phyloP scores from a whole-genome alignment of 2,797 vertebrate species.

The Schizopygopsis malacanthus region DNA sequence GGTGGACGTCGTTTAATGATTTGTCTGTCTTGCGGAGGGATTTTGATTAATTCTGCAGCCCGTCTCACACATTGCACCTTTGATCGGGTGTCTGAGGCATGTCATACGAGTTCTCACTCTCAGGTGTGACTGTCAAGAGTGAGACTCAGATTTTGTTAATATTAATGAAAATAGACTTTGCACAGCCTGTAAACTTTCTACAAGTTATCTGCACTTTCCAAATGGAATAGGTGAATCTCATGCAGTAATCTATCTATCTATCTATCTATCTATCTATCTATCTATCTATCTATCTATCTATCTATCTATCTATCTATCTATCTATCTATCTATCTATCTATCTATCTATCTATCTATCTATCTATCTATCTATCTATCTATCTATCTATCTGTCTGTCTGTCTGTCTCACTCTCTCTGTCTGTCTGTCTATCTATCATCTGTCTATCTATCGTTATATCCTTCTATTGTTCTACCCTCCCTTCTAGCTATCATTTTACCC shows the following conservation, averaged over 20 bases:
- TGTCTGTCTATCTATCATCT: background rate
- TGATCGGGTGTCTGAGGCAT: conserved; percentile 66
- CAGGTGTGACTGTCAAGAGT: conserved; percentile 70
- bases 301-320: background rate
- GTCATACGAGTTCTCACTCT: conserved; percentile 71
- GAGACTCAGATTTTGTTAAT: conserved; percentile 63
- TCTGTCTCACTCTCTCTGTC: background rate
- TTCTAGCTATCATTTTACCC: too few relatives aligned
- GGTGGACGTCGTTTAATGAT: conserved; percentile 74
- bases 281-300: background rate
- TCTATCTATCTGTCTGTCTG: background rate
- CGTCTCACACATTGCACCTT: conserved; percentile 69
- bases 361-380: background rate
- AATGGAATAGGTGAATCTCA: background rate
- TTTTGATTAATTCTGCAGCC: conserved; percentile 78
- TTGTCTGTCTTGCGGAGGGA: conserved; percentile 67
- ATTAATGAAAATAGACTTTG: conserved; percentile 28
- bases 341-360: background rate
- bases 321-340: background rate
- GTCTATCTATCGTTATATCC: background rate
- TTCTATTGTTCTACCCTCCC: too few relatives aligned
- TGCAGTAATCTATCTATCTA: too few relatives aligned
- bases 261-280: background rate
- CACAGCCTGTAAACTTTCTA: background rate
- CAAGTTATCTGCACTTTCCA: background rate